phyloP scores from a whole-genome alignment of 2,888 invertebrate genomes.

The Thera britannica region DNA sequence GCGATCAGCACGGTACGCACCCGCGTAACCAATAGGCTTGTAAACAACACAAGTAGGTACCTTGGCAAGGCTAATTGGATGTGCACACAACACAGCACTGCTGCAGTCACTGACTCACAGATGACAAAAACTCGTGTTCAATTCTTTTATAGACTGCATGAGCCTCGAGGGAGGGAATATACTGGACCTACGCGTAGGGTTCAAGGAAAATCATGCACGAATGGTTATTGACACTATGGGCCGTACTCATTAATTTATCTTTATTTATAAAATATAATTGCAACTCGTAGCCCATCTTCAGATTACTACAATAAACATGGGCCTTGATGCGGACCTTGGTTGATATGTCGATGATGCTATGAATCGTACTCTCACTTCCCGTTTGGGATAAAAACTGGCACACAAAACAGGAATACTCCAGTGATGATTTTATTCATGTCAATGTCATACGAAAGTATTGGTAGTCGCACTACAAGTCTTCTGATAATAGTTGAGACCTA shows the following conservation, averaged over 20 bases:
- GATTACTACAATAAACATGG: neutral
- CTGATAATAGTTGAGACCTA: too few relatives aligned
- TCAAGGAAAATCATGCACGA: slow-evolving; percentile 54
- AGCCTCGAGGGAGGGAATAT: slow-evolving; percentile 63
- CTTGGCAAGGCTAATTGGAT: slow-evolving; percentile 59
- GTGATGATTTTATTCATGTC: neutral
- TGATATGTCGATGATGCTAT: neutral
- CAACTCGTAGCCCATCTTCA: neutral
- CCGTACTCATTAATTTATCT: slow-evolving; percentile 5
- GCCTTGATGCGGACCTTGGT: neutral
- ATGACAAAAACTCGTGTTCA: slow-evolving; percentile 66
- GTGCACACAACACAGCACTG: slow-evolving; percentile 78
- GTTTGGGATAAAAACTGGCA: too few relatives aligned
- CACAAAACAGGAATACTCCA: too few relatives aligned
- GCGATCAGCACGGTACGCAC: slow-evolving; percentile 6
- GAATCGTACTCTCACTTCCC: too few relatives aligned
- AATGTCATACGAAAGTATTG: neutral
- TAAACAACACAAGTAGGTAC: slow-evolving; percentile 52
- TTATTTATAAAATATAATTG: slow-evolving; percentile 1
- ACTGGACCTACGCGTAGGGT: slow-evolving; percentile 51
- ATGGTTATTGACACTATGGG: slow-evolving; percentile 28
- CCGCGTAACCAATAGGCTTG: slow-evolving; percentile 32
- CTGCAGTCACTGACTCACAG: slow-evolving; percentile 76
- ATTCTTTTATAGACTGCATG: slow-evolving; percentile 81
- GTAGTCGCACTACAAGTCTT: too few relatives aligned